phyloP scores from a whole-genome alignment of 2,113 vertebrate genomes.

The Melanocharis versteri region DNA sequence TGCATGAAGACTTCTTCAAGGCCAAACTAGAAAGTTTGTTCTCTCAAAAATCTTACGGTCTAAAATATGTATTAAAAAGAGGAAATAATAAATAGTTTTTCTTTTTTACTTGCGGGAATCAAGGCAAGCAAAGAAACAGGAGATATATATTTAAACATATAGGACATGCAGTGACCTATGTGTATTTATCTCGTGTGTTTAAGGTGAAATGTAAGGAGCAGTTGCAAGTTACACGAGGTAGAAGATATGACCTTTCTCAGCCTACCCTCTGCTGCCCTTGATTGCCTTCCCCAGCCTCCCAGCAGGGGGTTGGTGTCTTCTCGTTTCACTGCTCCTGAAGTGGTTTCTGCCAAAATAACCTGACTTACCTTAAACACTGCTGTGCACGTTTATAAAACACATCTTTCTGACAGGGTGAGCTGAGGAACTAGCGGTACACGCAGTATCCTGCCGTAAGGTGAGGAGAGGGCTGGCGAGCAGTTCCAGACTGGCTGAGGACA shows the following conservation, averaged over 20 bases:
- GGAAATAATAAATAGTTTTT: not conserved
- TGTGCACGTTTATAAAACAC: not conserved
- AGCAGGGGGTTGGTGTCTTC: not conserved
- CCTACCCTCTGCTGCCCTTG: not conserved
- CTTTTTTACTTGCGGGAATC: not conserved
- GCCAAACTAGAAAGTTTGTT: not conserved
- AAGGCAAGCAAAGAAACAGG: not conserved
- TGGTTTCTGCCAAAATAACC: not conserved
- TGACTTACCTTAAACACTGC: not conserved
- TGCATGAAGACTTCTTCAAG: not conserved
- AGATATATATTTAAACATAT: not conserved
- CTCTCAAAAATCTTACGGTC: not conserved
- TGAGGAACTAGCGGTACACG: not conserved
- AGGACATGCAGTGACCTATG: not conserved
- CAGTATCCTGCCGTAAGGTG: not conserved
- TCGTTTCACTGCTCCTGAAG: not conserved
- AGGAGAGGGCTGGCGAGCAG: not conserved
- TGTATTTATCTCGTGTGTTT: not conserved
- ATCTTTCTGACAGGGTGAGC: not conserved
- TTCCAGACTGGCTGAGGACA: accelerated
- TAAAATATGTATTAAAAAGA: not conserved
- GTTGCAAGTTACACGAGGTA: not conserved
- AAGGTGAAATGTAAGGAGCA: not conserved
- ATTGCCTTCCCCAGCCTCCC: not conserved
- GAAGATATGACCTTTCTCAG: not conserved